Evolutionary conservation across 2,888 invertebrate species (phyloP), one percentile per base, ranked within the genome.

Genomic region (Thyatira batis): DNA sequence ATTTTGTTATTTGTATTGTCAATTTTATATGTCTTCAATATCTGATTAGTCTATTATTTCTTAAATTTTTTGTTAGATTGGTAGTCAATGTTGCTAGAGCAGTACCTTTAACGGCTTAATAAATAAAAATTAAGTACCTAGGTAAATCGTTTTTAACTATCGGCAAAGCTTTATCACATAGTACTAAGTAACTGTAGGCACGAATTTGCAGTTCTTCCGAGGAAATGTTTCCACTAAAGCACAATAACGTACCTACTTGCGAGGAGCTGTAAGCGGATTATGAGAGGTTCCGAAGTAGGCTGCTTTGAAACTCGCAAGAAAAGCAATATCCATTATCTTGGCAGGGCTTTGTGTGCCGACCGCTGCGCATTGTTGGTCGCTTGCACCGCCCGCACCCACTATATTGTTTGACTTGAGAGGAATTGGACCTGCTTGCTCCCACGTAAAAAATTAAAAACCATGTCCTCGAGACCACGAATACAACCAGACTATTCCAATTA

Each of bases 241-340:
- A 84, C 85, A 85, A 82, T 85, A 83, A 84, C 81, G 84, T 85
- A 85, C 81, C 84, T 85, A 85, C 87, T 86, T 80, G 84, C 81
- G 78, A 73, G 77, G 72, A 82, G 81, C 85, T 76, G 82, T 89
- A 89, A 89, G 87, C 87, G 89, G 89, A 89, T 90, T 89, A 91
- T 86, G 85, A 86, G 86, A 86, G 88, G 84, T 86, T 87, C 78
- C 83, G 81, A 87, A 88, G 89, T 89, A 89, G 89, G 86, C 86
- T 87, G 87, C 89, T 89, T 87, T 86, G 88, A 88, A 89, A 87
- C 88, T 89, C 80, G 80, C 88, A 88, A 89, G 89, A 87, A 90
- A 89, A 89, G 88, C 89, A 90, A 91, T 89, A 89, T 89, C 89
- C 88, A 90, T 89, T 89, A 90, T 89, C 87, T 87, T 81, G 85